Percentiles rank a stretch among this genome's conserved stretches.
phyloP scores from a whole-genome alignment of 2,797 vertebrate genomes.

The Prionace glauca region DNA sequence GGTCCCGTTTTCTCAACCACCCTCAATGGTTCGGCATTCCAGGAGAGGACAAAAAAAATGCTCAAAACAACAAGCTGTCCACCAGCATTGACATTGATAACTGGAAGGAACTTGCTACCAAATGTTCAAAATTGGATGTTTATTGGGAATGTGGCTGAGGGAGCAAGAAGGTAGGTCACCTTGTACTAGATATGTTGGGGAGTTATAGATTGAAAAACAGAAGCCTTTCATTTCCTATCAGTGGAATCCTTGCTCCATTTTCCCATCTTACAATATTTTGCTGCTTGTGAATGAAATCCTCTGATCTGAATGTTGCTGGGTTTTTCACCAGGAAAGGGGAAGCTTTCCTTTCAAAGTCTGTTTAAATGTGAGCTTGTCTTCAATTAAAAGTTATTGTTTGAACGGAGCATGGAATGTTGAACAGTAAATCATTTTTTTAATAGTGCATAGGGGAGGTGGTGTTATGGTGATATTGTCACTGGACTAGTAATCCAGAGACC shows the following conservation, averaged over 20 bases:
- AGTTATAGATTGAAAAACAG: not conserved
- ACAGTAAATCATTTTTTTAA: not conserved
- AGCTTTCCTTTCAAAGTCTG: not conserved
- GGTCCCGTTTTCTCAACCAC: too few species aligned
- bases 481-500: too few species aligned
- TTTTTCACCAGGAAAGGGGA: not conserved
- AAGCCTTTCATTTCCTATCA: not conserved
- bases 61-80: too few species aligned
- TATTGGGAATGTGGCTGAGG: not conserved
- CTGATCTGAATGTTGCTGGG: not conserved
- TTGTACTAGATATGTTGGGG: not conserved
- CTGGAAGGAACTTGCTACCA: too few species aligned
- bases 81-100: too few species aligned
- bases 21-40: too few species aligned
- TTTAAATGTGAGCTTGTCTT: not conserved
- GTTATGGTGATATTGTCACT: too few species aligned
- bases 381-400: not conserved
- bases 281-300: not conserved
- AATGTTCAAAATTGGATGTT: too few species aligned
- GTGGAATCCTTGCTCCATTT: not conserved
- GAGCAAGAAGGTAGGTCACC: not conserved
- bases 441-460: not conserved
- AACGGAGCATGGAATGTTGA: not conserved
- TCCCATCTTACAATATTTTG: not conserved
- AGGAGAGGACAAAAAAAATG: too few species aligned